Evolutionary conservation across 2,113 vertebrate species (phyloP), one percentile per base, ranked within the genome.

Genomic region (Asarcornis scutulata): DNA sequence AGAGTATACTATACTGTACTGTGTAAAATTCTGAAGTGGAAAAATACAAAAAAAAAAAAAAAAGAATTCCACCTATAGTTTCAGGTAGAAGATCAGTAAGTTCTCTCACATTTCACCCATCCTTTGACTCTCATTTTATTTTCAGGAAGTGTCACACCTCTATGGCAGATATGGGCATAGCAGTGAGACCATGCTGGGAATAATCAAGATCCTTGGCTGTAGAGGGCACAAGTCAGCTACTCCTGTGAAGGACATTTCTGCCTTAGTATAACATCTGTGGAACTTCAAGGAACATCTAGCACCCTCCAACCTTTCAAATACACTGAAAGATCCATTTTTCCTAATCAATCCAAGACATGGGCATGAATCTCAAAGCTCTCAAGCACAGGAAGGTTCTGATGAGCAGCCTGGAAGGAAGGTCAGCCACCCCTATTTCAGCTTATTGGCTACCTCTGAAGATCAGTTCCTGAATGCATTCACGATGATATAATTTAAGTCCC

Each of bases 111-210:
- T 21, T 20, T 6, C 36, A 76, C 12, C 38, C 25, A 67, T 66
- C 7, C 17, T 66, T 88, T 67, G 11, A 26, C 9, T 85, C 16
- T 74, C 18, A 36, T 13, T 83, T 80, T 63, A 46, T 59, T 55
- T 22, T 59, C 36, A 58, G 66, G 16, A 11, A 27, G 23, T 53
- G 9, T n/a, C 13, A 21, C 2, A 53, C 32, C 32, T 66, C 7
- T 11, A 4, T 16, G 8, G 9, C 27, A 38, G 7, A 11, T 66
- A 44, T 2, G 0, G 66, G 17, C 34, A 68, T 1, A 6, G 23
- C 9, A 55, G 29, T 25, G 17, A 85, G 17, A 7, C 22, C 5
- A 6, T 20, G 10, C 1, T 34, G 23, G 2, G 7, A 88, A 59
- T 9, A 60, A 8, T 3, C 60, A 15, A 72, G 15, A n/a, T 11